These are phyloP conservation scores for Xylocopa sonorina DNA, from an alignment of 1,140 invertebrate species.

Conservation along the genomic window DNA sequence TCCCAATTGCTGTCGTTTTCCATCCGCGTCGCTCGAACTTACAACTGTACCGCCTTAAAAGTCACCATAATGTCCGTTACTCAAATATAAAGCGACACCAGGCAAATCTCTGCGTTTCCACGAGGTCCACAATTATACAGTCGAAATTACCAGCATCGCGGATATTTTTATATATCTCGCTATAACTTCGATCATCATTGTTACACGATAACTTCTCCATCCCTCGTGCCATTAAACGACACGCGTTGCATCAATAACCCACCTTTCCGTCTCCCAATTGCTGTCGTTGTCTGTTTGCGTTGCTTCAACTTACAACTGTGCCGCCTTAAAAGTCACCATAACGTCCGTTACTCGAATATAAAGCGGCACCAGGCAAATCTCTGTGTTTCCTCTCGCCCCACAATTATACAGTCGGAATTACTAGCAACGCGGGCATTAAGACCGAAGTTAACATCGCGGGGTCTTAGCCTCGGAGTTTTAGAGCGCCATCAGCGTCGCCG, in stretches of 20 bases:
- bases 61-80: background rate
- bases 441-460: background rate
- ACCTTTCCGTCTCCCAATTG: background rate
- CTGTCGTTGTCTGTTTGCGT: background rate
- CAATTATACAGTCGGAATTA: background rate
- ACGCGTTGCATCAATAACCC: no score
- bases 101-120: background rate
- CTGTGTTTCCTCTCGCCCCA: no score
- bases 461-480: background rate
- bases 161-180: no score
- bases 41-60: no score
- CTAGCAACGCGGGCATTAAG: background rate
- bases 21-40: no score
- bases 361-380: background rate
- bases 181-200: background rate
- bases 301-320: no score
- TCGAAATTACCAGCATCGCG: no score
- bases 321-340: background rate
- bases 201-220: no score
- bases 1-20: background rate
- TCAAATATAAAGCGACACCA: background rate
- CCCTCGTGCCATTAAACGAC: no score
- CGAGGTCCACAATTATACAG: background rate
- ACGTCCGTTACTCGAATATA: background rate
- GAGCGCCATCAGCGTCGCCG: background rate